A percentile compares a stretch with the other conserved stretches of the same genome.
These are phyloP conservation scores for Celastrina argiolus DNA, from an alignment of 2,888 invertebrate species.

Conservation along the genomic window DNA sequence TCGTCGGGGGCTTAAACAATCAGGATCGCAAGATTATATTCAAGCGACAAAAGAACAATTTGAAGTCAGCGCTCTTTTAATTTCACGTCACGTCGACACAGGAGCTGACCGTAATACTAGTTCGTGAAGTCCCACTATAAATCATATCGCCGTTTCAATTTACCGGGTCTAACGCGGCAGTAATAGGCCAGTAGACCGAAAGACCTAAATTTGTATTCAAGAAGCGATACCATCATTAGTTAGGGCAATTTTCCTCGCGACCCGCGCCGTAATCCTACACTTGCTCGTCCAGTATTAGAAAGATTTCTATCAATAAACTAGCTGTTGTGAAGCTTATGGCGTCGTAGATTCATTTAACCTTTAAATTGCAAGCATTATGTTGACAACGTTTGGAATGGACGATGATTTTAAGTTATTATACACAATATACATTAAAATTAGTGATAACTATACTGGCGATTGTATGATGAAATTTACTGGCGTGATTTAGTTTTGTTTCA, in stretches of 20 bases:
- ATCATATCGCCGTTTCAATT: slow-evolving; percentile 74
- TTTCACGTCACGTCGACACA: slow-evolving; percentile 62
- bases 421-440: too few relatives aligned
- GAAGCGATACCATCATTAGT: slow-evolving; percentile 72
- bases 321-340: not conserved
- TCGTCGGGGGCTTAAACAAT: too few relatives aligned
- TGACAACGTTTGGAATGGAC: too few relatives aligned
- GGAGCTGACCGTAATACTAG: slow-evolving; percentile 63
- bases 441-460: too few relatives aligned
- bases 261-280: slow-evolving; percentile 58
- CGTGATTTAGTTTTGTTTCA: too few relatives aligned
- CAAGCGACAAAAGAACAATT: slow-evolving; percentile 28
- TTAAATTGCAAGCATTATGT: not conserved
- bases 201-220: slow-evolving; percentile 73
- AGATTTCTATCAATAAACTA: slow-evolving; percentile 22
- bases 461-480: too few relatives aligned
- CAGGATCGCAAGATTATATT: slow-evolving; percentile 21
- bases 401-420: not conserved
- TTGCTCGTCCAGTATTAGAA: slow-evolving; percentile 45
- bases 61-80: slow-evolving; percentile 39
- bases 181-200: slow-evolving; percentile 65
- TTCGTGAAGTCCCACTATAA: slow-evolving; percentile 67
- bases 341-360: slow-evolving; percentile 2
- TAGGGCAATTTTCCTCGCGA: slow-evolving; percentile 72
- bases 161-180: slow-evolving; percentile 61